Percentiles rank a stretch among this genome's conserved stretches.
phyloP scores from a whole-genome alignment of 2,797 vertebrate genomes.

The Etheostoma nigrum region DNA sequence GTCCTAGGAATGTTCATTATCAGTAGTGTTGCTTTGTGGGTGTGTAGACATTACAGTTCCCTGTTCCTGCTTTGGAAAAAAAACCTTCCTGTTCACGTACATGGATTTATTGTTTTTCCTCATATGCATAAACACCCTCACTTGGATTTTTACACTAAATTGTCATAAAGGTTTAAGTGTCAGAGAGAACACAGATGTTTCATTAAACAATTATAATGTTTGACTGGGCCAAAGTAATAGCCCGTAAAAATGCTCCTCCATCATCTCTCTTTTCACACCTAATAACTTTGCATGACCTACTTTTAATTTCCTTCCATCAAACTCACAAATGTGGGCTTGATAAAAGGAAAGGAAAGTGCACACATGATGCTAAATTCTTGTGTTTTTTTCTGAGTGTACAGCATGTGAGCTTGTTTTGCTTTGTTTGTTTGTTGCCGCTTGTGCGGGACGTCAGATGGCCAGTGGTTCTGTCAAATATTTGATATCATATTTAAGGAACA shows the following conservation, averaged over 20 bases:
- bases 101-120: constrained; percentile 18
- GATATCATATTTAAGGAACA: constrained; percentile 73
- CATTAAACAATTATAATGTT: constrained; percentile 9
- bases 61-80: background rate
- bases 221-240: constrained; percentile 1
- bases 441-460: constrained; percentile 54
- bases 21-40: background rate
- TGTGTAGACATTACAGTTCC: constrained; percentile 19
- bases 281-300: background rate
- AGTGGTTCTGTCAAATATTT: constrained; percentile 56
- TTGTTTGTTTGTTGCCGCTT: constrained; percentile 37
- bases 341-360: background rate
- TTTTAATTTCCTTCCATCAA: constrained; percentile 14
- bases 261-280: constrained; percentile 6
- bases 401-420: constrained; percentile 23
- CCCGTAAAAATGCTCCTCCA: constrained; percentile 4
- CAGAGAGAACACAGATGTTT: constrained; percentile 16
- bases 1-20: background rate
- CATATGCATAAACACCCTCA: background rate
- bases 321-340: background rate
- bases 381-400: constrained; percentile 5
- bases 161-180: background rate
- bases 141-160: background rate
- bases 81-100: background rate
- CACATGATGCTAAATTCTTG: constrained; percentile 10